phyloP scores from a whole-genome alignment of 1,140 invertebrate species.

The Diploscapter pachys region DNA sequence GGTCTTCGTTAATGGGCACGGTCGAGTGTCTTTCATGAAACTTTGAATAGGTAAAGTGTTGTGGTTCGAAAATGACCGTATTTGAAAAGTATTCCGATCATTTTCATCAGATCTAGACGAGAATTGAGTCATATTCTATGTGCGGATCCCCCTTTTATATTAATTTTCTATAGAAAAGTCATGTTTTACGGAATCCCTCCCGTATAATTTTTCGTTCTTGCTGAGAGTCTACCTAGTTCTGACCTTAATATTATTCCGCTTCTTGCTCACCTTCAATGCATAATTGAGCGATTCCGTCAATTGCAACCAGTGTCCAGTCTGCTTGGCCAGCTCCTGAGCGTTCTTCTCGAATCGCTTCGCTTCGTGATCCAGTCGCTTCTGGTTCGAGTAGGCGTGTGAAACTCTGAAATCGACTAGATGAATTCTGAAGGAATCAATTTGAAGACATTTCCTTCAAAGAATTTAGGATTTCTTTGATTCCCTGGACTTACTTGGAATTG shows the following conservation, averaged over 20 bases:
- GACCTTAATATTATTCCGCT: neutral
- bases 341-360: constrained; percentile 91
- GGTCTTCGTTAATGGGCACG: no score
- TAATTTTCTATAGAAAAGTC: neutral
- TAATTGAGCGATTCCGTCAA: constrained; percentile 91
- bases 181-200: neutral
- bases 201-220: neutral
- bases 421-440: neutral
- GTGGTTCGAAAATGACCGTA: no score
- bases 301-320: constrained; percentile 90
- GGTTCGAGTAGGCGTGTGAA: constrained; percentile 94
- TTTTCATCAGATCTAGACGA: neutral
- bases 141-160: no score
- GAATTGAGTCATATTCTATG: neutral
- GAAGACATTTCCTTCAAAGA: neutral
- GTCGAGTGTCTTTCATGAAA: no score
- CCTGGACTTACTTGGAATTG: constrained; percentile 80
- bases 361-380: constrained; percentile 92
- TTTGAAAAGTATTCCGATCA: no score
- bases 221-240: neutral
- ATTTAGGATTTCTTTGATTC: neutral
- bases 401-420: constrained; percentile 68
- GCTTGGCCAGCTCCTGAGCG: constrained; percentile 88
- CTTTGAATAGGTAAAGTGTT: no score
- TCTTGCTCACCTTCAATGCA: constrained; percentile 72